These are phyloP conservation scores for Eubasilissa regina DNA, from an alignment of 1,140 invertebrate species.

Conservation along the genomic window DNA sequence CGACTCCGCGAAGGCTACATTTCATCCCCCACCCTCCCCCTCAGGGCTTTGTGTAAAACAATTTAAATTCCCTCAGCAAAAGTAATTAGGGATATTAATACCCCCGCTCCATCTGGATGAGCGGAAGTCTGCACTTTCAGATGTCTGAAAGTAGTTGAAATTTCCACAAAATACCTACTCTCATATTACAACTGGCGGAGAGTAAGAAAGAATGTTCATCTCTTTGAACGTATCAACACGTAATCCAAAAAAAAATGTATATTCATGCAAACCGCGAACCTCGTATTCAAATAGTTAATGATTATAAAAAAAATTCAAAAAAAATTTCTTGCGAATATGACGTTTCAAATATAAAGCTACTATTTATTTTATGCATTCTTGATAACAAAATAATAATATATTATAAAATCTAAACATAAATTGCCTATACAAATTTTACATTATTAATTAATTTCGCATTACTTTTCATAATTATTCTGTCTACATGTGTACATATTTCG, in stretches of 20 bases:
- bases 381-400: no score
- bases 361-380: no score
- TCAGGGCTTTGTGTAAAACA: constrained; percentile 59
- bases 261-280: no score
- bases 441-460: no score
- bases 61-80: constrained; percentile 62
- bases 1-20: constrained; percentile 39
- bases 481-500: no score
- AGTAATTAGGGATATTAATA: constrained; percentile 62
- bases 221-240: not conserved
- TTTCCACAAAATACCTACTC: constrained; percentile 18
- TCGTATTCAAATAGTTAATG: no score
- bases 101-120: constrained; percentile 51
- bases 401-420: no score
- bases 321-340: no score
- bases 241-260: not conserved
- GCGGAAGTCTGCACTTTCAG: constrained; percentile 44
- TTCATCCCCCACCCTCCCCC: constrained; percentile 47
- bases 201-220: constrained; percentile 12
- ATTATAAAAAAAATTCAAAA: no score
- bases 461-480: no score
- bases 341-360: no score
- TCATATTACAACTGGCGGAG: constrained; percentile 19
- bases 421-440: no score
- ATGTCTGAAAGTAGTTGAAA: constrained; percentile 35